Conservation (phyloP, 92 coral and sea anemone genomes). For the Palythoa grandiflora region DNA sequence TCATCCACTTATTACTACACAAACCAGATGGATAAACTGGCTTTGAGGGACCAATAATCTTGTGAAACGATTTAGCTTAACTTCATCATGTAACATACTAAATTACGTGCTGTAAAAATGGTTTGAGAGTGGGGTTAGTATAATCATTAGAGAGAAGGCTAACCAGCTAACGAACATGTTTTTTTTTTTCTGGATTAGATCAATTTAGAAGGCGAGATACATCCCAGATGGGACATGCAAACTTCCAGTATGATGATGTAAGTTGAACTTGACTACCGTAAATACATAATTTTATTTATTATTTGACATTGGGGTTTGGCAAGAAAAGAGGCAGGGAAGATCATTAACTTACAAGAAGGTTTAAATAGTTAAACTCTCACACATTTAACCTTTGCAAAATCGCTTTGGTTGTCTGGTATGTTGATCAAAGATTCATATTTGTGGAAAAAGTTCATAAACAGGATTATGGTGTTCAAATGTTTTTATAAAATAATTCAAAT, state of each 20-base stretch:
- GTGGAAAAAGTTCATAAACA: too few species aligned
- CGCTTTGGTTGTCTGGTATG: too few species aligned
- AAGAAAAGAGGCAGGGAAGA: background rate
- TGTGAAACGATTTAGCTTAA: too few species aligned
- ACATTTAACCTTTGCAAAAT: background rate
- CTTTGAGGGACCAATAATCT: too few species aligned
- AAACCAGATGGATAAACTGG: too few species aligned
- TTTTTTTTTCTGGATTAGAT: conserved; percentile 51
- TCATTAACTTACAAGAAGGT: background rate
- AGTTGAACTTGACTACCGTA: conserved; percentile 35
- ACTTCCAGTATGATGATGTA: conserved; percentile 93
- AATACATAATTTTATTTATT: background rate
- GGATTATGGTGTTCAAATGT: too few species aligned
- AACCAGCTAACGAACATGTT: background rate
- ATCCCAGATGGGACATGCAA: conserved; percentile 78
- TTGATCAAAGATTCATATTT: too few species aligned
- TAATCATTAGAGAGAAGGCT: background rate
- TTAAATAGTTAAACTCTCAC: background rate
- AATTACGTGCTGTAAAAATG: too few species aligned
- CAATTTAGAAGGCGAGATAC: conserved; percentile 91
- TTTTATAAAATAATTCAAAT: too few species aligned
- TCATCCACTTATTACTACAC: too few species aligned
- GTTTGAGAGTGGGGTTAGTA: too few species aligned
- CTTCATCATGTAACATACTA: too few species aligned
- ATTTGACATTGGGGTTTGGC: background rate